phyloP scores from a whole-genome alignment of 2,113 vertebrate species.

The Anoura caudifer region DNA sequence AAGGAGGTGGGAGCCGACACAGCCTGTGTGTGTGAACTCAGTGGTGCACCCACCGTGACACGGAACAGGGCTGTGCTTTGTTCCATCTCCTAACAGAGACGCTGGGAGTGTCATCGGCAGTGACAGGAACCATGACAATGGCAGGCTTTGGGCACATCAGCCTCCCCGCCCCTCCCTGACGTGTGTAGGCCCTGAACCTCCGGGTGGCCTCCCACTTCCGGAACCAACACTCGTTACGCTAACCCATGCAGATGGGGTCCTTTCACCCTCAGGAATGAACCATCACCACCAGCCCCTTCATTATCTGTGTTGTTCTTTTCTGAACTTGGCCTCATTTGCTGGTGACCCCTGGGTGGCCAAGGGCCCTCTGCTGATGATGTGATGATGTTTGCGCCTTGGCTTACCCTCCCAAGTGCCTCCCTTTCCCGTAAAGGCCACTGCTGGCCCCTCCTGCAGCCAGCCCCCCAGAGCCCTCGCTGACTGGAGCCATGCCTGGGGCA shows the following conservation, averaged over 20 bases:
- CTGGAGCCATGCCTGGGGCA: rapidly evolving
- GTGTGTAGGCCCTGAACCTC: background rate
- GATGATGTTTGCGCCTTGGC: background rate
- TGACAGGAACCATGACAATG: slow-evolving; percentile 46
- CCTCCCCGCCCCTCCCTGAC: background rate
- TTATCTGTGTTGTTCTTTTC: background rate
- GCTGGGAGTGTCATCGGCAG: background rate
- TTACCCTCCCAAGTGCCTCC: background rate
- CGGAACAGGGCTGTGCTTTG: background rate
- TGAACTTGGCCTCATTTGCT: background rate
- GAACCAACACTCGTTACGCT: background rate
- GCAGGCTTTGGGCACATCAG: background rate
- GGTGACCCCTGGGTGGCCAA: background rate
- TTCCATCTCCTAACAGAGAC: background rate
- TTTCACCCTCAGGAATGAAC: background rate
- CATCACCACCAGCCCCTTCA: background rate
- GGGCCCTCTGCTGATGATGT: background rate
- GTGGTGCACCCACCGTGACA: rapidly evolving
- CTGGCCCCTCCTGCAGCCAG: background rate
- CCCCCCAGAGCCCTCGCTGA: no score
- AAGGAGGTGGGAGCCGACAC: background rate
- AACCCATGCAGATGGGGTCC: background rate
- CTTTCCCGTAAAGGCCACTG: background rate
- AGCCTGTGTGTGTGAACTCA: background rate
- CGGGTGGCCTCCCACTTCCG: background rate